A percentile compares a stretch with the other conserved stretches of the same genome.
Evolutionary conservation across 2,888 invertebrate genomes (phyloP).

Genomic region (Tetheella fluctuosa): DNA sequence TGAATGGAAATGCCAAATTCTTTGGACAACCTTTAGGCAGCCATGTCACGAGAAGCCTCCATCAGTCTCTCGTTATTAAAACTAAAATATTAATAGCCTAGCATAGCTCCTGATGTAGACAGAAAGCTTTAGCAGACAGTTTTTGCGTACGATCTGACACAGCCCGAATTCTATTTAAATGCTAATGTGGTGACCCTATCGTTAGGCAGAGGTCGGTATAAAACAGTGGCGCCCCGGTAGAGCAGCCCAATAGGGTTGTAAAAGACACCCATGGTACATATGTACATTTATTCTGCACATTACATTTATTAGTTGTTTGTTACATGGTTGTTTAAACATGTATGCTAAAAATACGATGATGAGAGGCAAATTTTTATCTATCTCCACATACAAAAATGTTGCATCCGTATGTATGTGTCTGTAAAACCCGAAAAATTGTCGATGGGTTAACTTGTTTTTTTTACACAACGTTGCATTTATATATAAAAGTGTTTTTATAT

Average conservation of each 20-base stretch:
- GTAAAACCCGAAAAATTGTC: too few species aligned
- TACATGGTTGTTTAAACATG: not conserved
- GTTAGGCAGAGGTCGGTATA: conserved; percentile 17
- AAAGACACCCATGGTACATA: conserved; percentile 27
- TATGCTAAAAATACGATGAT: too few species aligned
- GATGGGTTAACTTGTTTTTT: too few species aligned
- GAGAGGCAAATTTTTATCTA: too few species aligned
- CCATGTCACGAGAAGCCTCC: too few species aligned
- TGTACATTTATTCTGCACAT: not conserved
- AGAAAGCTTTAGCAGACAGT: not conserved
- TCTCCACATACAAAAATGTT: too few species aligned
- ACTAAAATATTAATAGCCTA: not conserved
- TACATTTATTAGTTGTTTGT: not conserved
- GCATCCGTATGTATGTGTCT: too few species aligned
- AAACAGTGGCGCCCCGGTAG: conserved; percentile 24
- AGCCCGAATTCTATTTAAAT: conserved; percentile 54
- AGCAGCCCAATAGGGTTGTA: conserved; percentile 33
- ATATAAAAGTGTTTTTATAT: too few species aligned
- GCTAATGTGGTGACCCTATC: conserved; percentile 56
- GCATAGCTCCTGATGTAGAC: not conserved
- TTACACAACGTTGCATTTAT: too few species aligned
- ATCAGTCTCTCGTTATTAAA: too few species aligned
- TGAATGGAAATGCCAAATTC: too few species aligned
- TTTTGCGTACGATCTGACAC: conserved; percentile 19
- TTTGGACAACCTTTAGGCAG: too few species aligned